Evolutionary conservation across 2,888 invertebrate species (phyloP), one percentile per base, ranked within the genome.

Genomic region (Callyntrura sp.): DNA sequence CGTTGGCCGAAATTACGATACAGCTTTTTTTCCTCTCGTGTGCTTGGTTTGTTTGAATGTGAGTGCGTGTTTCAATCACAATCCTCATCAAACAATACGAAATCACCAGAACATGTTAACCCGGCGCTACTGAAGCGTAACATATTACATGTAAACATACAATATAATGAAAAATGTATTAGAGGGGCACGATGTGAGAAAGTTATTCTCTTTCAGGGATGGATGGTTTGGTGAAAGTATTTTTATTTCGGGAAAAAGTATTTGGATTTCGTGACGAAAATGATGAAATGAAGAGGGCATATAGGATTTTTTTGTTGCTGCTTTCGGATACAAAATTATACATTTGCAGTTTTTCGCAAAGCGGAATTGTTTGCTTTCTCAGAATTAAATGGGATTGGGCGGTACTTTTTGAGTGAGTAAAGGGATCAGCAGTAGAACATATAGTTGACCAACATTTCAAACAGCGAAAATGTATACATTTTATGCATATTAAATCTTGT

Each of bases 181-280:
- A 2, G 11, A 11, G n/a, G n/a, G 1, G 9, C n/a, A 65, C 35
- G n/a, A 68, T n/a, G 3, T 9, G 68, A n/a, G 68, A 35, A 68
- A 68, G 14, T 68, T 68, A 11, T 0, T 68, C 35, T 68, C 14
- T 35, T 35, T 28, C 68, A 35, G n/a, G 28, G n/a, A n/a, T n/a
- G n/a, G n/a, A n/a, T n/a, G n/a, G n/a, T n/a, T n/a, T n/a, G n/a
- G 17, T 3, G n/a, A 68, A 35, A 68, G n/a, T n/a, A 35, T 35
- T 8, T 65, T 68, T n/a, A 14, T 14, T 68, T 14, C n/a, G n/a
- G n/a, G 68, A 23, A 20, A 45, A 70, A 17, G 43, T 35, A 17
- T n/a, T 45, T 43, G 20, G 20, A 43, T 70, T 45, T 70, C 70
- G 70, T 70, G 70, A 70, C 45, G 45, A 45, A 70, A 70, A 20